Conservation (phyloP, 2,113 vertebrate species). For the Dicentrarchus labrax region DNA sequence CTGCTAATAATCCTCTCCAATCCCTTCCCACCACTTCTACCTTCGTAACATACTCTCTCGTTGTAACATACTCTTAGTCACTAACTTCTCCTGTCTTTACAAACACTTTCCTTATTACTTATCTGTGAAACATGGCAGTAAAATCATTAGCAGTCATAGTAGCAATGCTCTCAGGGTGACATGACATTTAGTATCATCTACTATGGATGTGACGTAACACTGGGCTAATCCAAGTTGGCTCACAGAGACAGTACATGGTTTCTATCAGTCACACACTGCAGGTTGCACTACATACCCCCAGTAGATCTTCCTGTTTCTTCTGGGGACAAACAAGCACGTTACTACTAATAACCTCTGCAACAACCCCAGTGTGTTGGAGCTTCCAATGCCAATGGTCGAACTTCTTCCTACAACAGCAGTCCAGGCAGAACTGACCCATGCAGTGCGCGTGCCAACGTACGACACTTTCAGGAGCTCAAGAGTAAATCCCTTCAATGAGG, state of each 20-base stretch:
- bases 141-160: conserved; percentile 1
- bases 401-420: conserved; percentile 15
- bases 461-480: conserved; percentile 61
- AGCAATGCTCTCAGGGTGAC: conserved; percentile 17
- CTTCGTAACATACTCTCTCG: not conserved
- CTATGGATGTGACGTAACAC: conserved; percentile 29
- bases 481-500: conserved; percentile 77
- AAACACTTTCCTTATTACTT: conserved; percentile 5
- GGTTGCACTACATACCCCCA: conserved; percentile 73
- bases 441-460: conserved; percentile 17
- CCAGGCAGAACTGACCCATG: not conserved
- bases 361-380: conserved; percentile 51
- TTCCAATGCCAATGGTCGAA: conserved; percentile 1
- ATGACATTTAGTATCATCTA: conserved; percentile 42
- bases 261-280: conserved; percentile 20
- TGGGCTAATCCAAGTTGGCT: conserved; percentile 41
- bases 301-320: conserved; percentile 61
- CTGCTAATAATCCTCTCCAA: conserved; percentile 71
- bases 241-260: conserved; percentile 1
- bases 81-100: not conserved
- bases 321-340: conserved; percentile 47
- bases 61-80: not conserved
- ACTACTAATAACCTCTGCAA: conserved; percentile 60
- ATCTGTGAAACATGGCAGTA: conserved; percentile 1
- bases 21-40: conserved; percentile 51